Percentiles rank a stretch among this genome's conserved stretches.
phyloP scores from a whole-genome alignment of 2,113 vertebrate genomes.

The Agelaius phoeniceus region DNA sequence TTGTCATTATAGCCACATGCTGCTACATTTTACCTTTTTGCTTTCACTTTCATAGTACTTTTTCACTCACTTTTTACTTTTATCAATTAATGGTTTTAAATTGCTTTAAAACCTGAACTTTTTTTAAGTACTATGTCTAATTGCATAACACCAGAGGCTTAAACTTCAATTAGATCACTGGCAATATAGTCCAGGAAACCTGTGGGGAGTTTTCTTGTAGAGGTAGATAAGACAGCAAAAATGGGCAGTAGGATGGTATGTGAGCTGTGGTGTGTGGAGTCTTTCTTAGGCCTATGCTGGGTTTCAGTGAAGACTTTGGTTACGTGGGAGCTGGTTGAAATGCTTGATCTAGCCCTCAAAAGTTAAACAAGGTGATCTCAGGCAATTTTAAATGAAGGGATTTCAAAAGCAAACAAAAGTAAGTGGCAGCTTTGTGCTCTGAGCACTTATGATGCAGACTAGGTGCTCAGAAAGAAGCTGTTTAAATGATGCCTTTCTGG shows the following conservation, averaged over 20 bases:
- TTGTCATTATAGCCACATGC: no score
- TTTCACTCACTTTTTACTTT: not conserved
- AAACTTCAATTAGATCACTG: not conserved
- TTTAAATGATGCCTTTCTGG: not conserved
- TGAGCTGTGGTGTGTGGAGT: not conserved
- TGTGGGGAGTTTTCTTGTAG: not conserved
- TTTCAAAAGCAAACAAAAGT: not conserved
- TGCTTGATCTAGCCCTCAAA: not conserved
- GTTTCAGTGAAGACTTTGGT: not conserved
- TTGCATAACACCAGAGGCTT: not conserved
- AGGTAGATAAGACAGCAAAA: not conserved
- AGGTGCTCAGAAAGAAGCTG: not conserved
- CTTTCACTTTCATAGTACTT: not conserved
- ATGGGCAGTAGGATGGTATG: not conserved
- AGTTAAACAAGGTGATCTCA: not conserved
- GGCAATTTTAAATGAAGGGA: not conserved
- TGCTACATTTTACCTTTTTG: not conserved
- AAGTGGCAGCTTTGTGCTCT: not conserved
- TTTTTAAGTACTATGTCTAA: not conserved
- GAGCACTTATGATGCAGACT: not conserved
- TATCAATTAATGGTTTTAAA: not conserved
- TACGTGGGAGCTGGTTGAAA: not conserved
- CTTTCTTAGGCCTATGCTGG: not conserved
- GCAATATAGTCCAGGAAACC: not conserved
- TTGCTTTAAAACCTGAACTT: not conserved